Evolutionary conservation across 2,888 invertebrate genomes (phyloP).

Genomic region (Pristionchus arcanus): DNA sequence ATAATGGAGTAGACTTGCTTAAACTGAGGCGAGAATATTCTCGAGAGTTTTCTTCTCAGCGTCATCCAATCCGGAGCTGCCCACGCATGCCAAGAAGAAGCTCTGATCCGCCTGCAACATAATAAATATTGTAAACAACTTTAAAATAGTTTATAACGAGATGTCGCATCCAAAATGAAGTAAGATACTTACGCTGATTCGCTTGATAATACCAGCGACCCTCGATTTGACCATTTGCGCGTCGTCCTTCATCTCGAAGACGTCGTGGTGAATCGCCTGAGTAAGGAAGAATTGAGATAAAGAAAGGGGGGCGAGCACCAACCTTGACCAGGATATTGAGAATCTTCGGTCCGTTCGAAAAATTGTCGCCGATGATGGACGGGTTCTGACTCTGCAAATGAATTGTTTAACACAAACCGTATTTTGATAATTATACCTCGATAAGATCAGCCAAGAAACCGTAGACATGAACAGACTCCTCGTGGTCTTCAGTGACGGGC

Average conservation of each 20-base stretch:
- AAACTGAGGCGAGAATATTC: not conserved
- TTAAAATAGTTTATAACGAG: not conserved
- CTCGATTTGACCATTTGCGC: constrained; percentile 81
- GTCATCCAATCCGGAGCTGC: constrained; percentile 56
- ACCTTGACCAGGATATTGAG: constrained; percentile 86
- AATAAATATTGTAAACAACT: not conserved
- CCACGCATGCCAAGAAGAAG: constrained; percentile 60
- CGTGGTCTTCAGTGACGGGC: constrained; percentile 95
- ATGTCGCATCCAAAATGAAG: not conserved
- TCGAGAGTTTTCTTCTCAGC: constrained; percentile 62
- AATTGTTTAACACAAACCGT: not conserved
- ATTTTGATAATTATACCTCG: constrained; percentile 81
- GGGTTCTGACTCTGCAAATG: constrained; percentile 81
- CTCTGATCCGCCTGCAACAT: constrained; percentile 61
- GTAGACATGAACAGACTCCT: constrained; percentile 96
- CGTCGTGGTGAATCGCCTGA: constrained; percentile 91
- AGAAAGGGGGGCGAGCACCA: not conserved
- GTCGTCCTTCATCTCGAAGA: constrained; percentile 86
- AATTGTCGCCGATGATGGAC: constrained; percentile 89
- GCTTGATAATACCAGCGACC: constrained; percentile 90
- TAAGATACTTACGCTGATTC: constrained; percentile 13
- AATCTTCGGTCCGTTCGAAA: constrained; percentile 91
- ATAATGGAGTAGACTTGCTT: not conserved
- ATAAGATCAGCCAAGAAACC: constrained; percentile 95
- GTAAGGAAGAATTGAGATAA: constrained; percentile 3